Base-by-base conservation (phyloP, 2,888 invertebrate genomes). In the Patella pellucida region DNA sequence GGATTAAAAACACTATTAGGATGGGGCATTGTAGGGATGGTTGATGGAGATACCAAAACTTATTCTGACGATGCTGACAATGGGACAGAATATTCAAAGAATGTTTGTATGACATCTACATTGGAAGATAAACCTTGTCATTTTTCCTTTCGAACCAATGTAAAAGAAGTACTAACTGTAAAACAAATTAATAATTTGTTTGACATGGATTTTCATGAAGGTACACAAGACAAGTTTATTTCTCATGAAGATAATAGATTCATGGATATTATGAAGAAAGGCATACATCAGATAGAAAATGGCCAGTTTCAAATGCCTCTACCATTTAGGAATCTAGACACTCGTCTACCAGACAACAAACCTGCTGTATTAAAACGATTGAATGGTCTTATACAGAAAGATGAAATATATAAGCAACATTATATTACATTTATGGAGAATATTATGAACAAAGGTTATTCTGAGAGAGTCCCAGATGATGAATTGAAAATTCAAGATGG, bases 391-490 rank as follows among this genome's bases (percentile, higher is more conserved):
- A 23, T 16, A 27, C 31, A 31, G 51, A 23, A 54, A 12, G 56
- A 76, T 41, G 23, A 52, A 11, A 68, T 68, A 67, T 74, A 72
- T 41, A 54, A 67, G 15, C 12, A 54, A 15, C 69, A 75, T 16
- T 76, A 77, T 54, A 50, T 19, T 14, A 51, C 52, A 14, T 80
- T 77, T 54, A 80, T 77, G 80, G n/a, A 70, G 5, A 74, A 78
- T 15, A 68, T 78, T 16, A 54, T 76, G 4, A 52, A 68, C 15
- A 67, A 76, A n/a, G 74, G 72, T 3, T 73, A 74, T 62, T 78
- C 80, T 31, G 71, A 75, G 54, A 62, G 62, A 31, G 73, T 77
- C 3, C 75, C 76, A 15, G 19, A 31, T 15, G 71, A 75, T 4
- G 69, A 69, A 23, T n/a, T 54, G 3, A 27, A 54, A 7, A 51